Evolutionary conservation across 2,888 invertebrate genomes (phyloP).

Genomic region (Thecocarcelia acutangulata): DNA sequence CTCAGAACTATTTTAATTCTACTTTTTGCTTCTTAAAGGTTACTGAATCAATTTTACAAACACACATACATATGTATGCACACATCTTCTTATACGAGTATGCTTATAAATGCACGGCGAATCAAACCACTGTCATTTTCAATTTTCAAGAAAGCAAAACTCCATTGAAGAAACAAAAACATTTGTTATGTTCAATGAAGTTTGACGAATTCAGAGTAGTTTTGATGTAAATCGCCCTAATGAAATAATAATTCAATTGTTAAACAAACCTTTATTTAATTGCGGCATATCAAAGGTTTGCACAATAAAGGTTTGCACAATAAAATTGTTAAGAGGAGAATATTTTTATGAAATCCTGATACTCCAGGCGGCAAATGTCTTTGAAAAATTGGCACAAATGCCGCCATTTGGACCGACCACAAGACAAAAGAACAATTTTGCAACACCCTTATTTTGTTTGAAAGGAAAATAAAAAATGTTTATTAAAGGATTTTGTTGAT

Average conservation of each 20-base stretch:
- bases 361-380: constrained; percentile 56
- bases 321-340: background rate
- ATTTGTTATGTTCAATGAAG: background rate
- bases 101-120: too few relatives aligned
- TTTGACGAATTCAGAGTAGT: background rate
- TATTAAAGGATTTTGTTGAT: background rate
- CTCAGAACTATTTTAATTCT: too few relatives aligned
- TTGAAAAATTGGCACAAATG: constrained; percentile 32
- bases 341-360: constrained; percentile 49
- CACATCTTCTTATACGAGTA: too few relatives aligned
- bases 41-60: too few relatives aligned
- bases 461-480: background rate
- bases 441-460: constrained; percentile 38
- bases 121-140: too few relatives aligned
- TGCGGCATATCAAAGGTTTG: constrained; percentile 4
- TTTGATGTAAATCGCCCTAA: background rate
- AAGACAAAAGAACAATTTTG: constrained; percentile 21
- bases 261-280: constrained; percentile 39
- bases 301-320: background rate
- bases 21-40: too few relatives aligned
- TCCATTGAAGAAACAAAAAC: too few relatives aligned
- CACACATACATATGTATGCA: too few relatives aligned
- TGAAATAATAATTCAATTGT: constrained; percentile 31
- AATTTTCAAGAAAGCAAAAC: too few relatives aligned
- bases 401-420: background rate